These are phyloP conservation scores for Zaprionus africanus DNA, from an alignment of 1,140 invertebrate species.

Conservation along the genomic window DNA sequence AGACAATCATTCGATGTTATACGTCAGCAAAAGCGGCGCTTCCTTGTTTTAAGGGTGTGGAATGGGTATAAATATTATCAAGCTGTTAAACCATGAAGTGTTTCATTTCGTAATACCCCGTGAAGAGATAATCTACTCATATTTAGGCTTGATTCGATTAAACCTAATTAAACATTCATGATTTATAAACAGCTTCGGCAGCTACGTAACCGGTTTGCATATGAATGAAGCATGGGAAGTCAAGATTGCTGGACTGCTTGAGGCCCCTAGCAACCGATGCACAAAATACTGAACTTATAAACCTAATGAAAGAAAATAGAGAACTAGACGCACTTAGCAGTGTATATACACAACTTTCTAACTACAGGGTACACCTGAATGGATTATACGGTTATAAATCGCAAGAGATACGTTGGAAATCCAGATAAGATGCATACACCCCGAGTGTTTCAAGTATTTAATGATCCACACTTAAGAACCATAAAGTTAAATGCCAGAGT, in stretches of 20 bases:
- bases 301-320: background rate
- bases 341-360: background rate
- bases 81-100: background rate
- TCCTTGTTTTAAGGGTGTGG: background rate
- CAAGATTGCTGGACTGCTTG: background rate
- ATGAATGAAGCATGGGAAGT: background rate
- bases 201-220: background rate
- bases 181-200: background rate
- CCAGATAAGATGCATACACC: background rate
- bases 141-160: background rate
- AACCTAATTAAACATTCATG: background rate
- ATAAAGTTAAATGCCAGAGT: background rate
- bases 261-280: background rate
- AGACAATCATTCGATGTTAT: background rate
- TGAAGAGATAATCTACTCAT: background rate
- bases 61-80: background rate
- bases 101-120: background rate
- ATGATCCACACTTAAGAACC: slow-evolving; percentile 14
- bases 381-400: background rate
- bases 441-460: slow-evolving; percentile 18
- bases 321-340: background rate
- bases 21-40: slow-evolving; percentile 1
- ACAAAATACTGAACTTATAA: too few relatives aligned
- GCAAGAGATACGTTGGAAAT: background rate
- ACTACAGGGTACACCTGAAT: background rate